Conservation (phyloP, 2,888 invertebrate species). For the Neelides folsomi region DNA sequence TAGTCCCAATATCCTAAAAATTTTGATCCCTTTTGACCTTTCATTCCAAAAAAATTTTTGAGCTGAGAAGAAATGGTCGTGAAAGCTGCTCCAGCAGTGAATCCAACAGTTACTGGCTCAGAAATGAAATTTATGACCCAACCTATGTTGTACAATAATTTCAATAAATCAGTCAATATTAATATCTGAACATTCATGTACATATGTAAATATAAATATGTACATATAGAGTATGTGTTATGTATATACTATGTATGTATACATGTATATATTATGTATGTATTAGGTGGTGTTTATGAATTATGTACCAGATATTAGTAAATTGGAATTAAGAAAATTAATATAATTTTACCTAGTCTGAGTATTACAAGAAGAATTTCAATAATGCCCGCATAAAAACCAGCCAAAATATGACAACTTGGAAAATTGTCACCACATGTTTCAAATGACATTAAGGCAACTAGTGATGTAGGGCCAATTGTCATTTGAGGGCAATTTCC, state of each 20-base stretch:
- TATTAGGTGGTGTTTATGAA: too few relatives aligned
- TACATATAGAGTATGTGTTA: too few relatives aligned
- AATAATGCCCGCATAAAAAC: conserved; percentile 34
- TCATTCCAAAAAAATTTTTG: conserved; percentile 53
- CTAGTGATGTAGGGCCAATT: conserved; percentile 78
- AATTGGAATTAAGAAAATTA: too few relatives aligned
- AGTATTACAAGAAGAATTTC: conserved; percentile 34
- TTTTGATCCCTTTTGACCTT: conserved; percentile 7
- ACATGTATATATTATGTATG: too few relatives aligned
- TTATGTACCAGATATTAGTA: too few relatives aligned
- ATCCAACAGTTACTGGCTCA: conserved; percentile 65
- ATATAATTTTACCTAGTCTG: conserved; percentile 31
- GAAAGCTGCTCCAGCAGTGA: conserved; percentile 70
- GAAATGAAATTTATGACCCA: conserved; percentile 75
- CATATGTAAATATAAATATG: too few relatives aligned
- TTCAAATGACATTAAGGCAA: conserved; percentile 53
- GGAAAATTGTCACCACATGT: conserved; percentile 53
- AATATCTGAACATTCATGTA: too few relatives aligned
- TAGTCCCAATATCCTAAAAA: too few relatives aligned
- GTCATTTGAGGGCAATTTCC: conserved; percentile 88
- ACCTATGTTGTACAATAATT: too few relatives aligned
- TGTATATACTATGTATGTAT: too few relatives aligned
- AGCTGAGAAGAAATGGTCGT: conserved; percentile 69
- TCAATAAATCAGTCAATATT: too few relatives aligned
- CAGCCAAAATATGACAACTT: conserved; percentile 37